phyloP scores from a whole-genome alignment of 2,797 vertebrate genomes.

The Lacerta bilineata region DNA sequence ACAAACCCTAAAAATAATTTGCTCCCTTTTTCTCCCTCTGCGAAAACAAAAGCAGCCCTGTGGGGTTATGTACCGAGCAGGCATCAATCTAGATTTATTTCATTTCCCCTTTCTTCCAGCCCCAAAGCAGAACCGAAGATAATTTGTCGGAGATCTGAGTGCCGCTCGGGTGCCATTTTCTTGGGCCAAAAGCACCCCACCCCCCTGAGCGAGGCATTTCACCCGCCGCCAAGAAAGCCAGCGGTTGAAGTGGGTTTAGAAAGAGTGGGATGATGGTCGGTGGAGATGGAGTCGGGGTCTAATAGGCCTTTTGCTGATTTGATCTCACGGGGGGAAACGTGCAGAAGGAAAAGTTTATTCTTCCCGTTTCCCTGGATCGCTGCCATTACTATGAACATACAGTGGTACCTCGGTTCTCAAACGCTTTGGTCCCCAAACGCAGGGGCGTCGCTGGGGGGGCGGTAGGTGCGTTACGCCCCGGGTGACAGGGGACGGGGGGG shows the following conservation, averaged over 20 bases:
- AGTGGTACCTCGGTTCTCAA: no score
- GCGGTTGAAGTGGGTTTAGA: not conserved
- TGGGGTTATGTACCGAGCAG: not conserved
- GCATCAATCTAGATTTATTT: not conserved
- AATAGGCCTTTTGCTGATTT: not conserved
- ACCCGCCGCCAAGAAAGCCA: not conserved
- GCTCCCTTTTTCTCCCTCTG: fast-evolving
- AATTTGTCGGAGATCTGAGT: not conserved
- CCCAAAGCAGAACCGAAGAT: not conserved
- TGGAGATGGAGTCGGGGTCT: no score
- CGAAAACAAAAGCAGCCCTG: not conserved
- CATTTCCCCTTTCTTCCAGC: not conserved
- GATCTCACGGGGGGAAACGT: not conserved
- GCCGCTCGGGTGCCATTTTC: not conserved
- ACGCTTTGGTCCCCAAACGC: no score
- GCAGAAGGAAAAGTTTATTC: not conserved
- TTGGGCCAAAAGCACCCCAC: not conserved
- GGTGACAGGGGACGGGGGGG: no score
- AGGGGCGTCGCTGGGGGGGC: no score
- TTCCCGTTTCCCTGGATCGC: not conserved
- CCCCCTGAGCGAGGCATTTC: not conserved
- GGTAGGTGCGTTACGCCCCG: no score
- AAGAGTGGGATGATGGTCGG: not conserved
- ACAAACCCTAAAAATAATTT: not conserved
- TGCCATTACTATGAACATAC: not conserved